phyloP scores from a whole-genome alignment of 2,113 vertebrate genomes.

The Ranitomeya variabilis region DNA sequence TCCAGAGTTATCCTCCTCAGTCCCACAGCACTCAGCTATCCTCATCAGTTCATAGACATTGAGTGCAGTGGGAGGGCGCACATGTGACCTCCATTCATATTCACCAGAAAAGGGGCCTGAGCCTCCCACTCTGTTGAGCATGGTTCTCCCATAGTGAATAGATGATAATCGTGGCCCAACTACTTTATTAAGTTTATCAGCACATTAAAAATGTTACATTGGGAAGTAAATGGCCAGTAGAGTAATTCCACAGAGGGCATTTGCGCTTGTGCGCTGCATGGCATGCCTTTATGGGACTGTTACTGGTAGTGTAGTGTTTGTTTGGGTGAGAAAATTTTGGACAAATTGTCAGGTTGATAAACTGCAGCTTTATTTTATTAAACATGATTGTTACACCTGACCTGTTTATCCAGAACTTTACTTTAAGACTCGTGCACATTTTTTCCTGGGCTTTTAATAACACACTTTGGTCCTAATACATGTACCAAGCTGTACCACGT shows the following conservation, averaged over 20 bases:
- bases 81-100: too few relatives aligned
- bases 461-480: slow-evolving; percentile 21
- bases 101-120: too few relatives aligned
- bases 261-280: background rate
- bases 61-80: too few relatives aligned
- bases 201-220: too few relatives aligned
- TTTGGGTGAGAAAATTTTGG: background rate
- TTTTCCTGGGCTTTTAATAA: background rate
- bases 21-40: too few relatives aligned
- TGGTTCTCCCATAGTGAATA: too few relatives aligned
- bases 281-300: background rate
- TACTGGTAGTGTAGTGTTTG: background rate
- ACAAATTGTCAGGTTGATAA: background rate
- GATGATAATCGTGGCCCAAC: too few relatives aligned
- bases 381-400: background rate
- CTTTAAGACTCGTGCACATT: background rate
- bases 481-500: too few relatives aligned
- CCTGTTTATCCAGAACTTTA: slow-evolving; percentile 7
- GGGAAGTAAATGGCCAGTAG: background rate
- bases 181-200: too few relatives aligned
- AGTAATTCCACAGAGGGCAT: background rate
- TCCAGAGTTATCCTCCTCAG: too few relatives aligned
- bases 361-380: background rate
- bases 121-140: too few relatives aligned
- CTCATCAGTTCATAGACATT: too few relatives aligned